These are phyloP conservation scores for Lanistes nyassanus DNA, from an alignment of 1,140 invertebrate genomes.

Conservation along the genomic window DNA sequence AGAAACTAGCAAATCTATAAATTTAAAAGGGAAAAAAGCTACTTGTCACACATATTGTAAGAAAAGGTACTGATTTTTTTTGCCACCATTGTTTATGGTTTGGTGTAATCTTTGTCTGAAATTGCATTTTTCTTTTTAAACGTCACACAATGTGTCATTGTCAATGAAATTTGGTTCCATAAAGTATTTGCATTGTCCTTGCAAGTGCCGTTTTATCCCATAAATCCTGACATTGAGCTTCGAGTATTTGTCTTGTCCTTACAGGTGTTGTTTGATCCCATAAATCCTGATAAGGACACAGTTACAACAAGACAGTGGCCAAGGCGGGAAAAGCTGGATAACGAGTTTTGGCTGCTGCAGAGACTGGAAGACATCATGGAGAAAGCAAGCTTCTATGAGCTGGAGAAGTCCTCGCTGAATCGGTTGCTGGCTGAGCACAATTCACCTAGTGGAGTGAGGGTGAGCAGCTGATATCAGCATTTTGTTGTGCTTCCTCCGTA, in stretches of 20 bases:
- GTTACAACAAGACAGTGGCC: conserved; percentile 50
- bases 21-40: no score
- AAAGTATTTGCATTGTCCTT: conserved; percentile 5
- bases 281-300: conserved; percentile 66
- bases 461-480: conserved; percentile 35
- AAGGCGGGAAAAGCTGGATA: conserved; percentile 57
- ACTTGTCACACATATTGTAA: no score
- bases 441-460: conserved; percentile 53
- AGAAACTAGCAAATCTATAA: no score
- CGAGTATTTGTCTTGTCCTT: conserved; percentile 17
- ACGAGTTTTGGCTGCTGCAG: conserved; percentile 64
- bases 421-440: conserved; percentile 54
- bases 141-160: no score
- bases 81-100: no score
- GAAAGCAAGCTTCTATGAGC: conserved; percentile 63
- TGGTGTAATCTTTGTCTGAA: no score
- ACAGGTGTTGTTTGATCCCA: conserved; percentile 63
- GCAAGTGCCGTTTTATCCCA: conserved; percentile 63
- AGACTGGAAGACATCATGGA: conserved; percentile 59
- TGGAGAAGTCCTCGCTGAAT: conserved; percentile 46
- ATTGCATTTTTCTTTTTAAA: no score
- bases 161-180: no score
- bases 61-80: no score
- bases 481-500: no score
- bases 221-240: conserved; percentile 67